Base-by-base conservation (phyloP, 92 coral and sea anemone genomes). In the Umimayanthus chanpuru region DNA sequence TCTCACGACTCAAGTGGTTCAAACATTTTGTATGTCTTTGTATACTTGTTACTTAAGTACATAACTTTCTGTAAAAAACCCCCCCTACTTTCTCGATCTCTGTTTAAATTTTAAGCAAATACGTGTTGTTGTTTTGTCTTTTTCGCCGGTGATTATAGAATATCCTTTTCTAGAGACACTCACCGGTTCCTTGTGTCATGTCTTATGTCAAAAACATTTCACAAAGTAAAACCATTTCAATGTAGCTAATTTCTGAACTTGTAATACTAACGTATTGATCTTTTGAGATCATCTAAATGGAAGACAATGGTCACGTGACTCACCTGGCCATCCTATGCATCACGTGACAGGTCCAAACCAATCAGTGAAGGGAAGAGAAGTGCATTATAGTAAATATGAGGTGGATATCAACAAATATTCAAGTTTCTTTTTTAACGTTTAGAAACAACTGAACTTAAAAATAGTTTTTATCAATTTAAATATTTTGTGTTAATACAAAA, bases 251-350 rank as follows among this genome's bases (percentile, higher is more conserved):
- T 53, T 53, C 18, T 53, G 18, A 53, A 53, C 12, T 53, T 53
- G 20, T 53, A 11, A 53, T 2, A 53, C 12, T 53, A 11, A 53
- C 58, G 20, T 15, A 12, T 12, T 53, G 18, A 53, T 53, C 3
- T 11, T 53, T 53, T 15, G 14, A 53, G 12, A 20, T 61, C 68
- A 21, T 3, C 68, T 5, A 25, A 5, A 61, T 0, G 12, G 40
- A 49, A 10, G 38, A 12, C 66, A 78, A 16, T 30, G 64, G 12
- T 87, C 50, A 77, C 47, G 81, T 43, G 74, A 84, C 92, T 68
- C 43, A 89, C 92, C 92, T 85, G 89, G 3, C 30, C 49, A 65
- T 89, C 89, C 75, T 78, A 20, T 25, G 15, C 56, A 23, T 53
- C 82, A 78, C 82, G 65, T 78, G 64, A 43, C 65, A 53, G 82